Evolutionary conservation across 2,113 vertebrate genomes (phyloP), one percentile per base, ranked within the genome.

Genomic region (Alligator mississippiensis): DNA sequence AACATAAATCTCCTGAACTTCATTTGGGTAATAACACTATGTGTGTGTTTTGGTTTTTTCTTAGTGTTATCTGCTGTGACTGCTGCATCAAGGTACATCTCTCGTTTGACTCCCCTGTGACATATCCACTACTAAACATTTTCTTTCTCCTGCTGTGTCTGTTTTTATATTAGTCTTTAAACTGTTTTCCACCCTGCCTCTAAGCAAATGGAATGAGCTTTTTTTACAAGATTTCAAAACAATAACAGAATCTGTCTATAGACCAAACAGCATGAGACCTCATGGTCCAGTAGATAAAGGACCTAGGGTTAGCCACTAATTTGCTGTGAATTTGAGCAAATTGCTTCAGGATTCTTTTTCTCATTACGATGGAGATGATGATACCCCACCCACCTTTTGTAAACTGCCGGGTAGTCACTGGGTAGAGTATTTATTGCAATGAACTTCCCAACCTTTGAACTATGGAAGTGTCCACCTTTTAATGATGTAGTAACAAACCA

Each of bases 1-100:
- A 82, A 0, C 60, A 54, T 5, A 3, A 88, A 58, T 78, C 57
- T 96, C 57, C 77, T 87, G 85, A 72, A 47, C 62, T 92, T 81
- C 87, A 75, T 1, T 82, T 24, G 82, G 82, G 66, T 18, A 3
- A 27, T 94, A 82, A 95, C 54, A 6, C 61, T 87, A 57, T 28
- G 10, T 28, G 57, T 34, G 82, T 83, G 79, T 10, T 12, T 30
- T 4, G 25, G 4, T 72, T 85, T 78, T 68, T 54, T 92, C 84
- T 47, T 87, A 98, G 97, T 16, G 58, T 97, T 30, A 92, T 96
- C 92, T 98, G 97, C 87, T 83, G 64, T 70, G 90, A 97, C 74
- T 98, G 97, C 94, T 97, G 96, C 1, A 2, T 94, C 80, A 97
- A 97, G 97, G 97, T 91, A 96, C 96, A 90, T 93, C 61, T 21